A percentile compares a stretch with the other conserved stretches of the same genome.
phyloP scores from a whole-genome alignment of 2,797 vertebrate species.

The Vespertilio murinus region DNA sequence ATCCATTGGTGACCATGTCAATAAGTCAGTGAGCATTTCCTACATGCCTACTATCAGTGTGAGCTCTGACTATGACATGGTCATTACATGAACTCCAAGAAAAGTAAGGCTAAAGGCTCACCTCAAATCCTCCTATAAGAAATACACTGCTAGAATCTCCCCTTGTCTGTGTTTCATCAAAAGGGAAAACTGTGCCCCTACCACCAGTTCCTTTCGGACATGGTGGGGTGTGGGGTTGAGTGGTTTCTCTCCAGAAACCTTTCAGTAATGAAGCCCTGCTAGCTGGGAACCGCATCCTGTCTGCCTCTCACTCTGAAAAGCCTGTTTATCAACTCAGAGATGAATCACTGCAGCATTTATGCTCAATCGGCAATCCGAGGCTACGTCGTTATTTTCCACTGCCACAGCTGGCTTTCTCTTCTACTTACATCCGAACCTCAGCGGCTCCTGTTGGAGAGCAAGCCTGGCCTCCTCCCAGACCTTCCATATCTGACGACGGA shows the following conservation, averaged over 20 bases:
- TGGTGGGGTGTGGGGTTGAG: not conserved
- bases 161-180: not conserved
- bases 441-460: constrained; percentile 44
- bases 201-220: not conserved
- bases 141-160: not conserved
- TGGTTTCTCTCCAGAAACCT: not conserved
- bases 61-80: not conserved
- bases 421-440: constrained; percentile 59
- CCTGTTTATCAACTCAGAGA: constrained; percentile 50
- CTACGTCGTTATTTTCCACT: not conserved
- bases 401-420: constrained; percentile 15
- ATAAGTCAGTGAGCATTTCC: not conserved
- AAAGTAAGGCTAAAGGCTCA: not conserved
- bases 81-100: not conserved
- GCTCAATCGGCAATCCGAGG: not conserved
- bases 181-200: not conserved
- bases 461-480: constrained; percentile 27
- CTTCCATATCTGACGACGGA: not conserved
- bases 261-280: not conserved
- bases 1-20: not conserved
- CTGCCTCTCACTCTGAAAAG: constrained; percentile 59
- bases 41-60: not conserved
- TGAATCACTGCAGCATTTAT: constrained; percentile 55
- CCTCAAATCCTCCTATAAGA: not conserved
- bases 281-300: not conserved